Percentiles rank a stretch among this genome's conserved stretches.
Evolutionary conservation across 2,113 vertebrate species (phyloP).

Genomic region (Nesoenas mayeri): DNA sequence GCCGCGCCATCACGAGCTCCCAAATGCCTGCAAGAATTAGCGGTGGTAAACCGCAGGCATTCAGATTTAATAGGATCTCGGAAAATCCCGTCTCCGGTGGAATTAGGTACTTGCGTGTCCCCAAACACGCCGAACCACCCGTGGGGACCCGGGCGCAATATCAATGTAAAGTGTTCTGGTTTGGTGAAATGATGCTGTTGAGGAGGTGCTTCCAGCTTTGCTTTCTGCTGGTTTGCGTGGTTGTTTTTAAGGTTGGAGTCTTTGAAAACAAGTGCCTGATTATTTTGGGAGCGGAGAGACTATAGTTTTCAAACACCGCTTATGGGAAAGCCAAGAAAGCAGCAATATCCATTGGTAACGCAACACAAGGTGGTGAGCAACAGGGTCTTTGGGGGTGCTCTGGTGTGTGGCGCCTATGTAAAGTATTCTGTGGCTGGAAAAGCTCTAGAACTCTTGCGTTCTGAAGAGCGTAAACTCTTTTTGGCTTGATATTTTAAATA

Average conservation of each 20-base stretch:
- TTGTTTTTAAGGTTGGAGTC: too few species aligned
- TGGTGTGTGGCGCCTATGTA: fast-evolving
- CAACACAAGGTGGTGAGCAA: fast-evolving
- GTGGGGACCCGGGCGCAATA: fast-evolving
- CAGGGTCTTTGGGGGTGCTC: neutral
- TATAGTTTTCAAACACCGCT: neutral
- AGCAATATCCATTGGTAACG: neutral
- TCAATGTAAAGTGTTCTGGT: neutral
- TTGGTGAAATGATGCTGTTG: neutral
- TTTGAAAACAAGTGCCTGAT: too few species aligned
- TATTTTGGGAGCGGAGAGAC: too few species aligned
- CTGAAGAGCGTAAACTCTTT: neutral
- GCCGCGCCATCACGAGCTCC: neutral
- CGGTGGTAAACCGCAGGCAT: neutral
- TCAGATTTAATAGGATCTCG: conserved; percentile 18
- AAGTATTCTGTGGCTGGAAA: neutral
- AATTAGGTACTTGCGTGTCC: neutral
- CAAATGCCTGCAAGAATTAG: conserved; percentile 10
- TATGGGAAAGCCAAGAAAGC: neutral
- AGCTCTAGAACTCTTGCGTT: neutral
- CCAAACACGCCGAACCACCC: fast-evolving
- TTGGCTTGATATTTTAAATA: too few species aligned
- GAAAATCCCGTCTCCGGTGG: neutral
- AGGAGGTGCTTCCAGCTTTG: too few species aligned
- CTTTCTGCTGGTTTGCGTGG: too few species aligned